Base-by-base conservation (phyloP, 2,797 vertebrate genomes). In the Halcyon leucocephala region DNA sequence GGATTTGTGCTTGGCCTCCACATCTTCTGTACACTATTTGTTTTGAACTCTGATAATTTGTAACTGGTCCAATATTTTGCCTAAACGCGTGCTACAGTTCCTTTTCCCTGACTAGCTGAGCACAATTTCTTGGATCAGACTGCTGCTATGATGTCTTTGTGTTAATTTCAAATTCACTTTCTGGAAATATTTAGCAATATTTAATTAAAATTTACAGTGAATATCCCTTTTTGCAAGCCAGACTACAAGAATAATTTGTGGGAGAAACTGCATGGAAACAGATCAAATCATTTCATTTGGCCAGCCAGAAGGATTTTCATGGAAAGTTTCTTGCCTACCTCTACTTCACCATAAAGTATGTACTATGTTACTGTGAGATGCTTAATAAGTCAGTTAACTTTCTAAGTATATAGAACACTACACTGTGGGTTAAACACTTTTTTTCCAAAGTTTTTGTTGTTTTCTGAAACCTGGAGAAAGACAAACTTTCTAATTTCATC, bases 151-250 rank as follows among this genome's bases (percentile, higher is more conserved):
- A 88, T 86, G 21, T 55, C 24, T 76, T 62, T 58, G 7, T 37
- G 31, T 60, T 69, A 84, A 89, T 95, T 92, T 95, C 21, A 37
- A 71, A 86, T 60, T 93, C 26, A 88, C 39, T 52, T 96, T 90
- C 73, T 85, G 74, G 69, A 88, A 94, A 86, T 81, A 92, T 84
- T 90, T 84, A 84, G 51, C 69, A 80, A 58, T 84, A 86, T 91
- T 80, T 78, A 85, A 91, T 82, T 81, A 71, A 92, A 57, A 81
- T 82, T 91, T 93, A 77, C 28, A 65, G 51, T 66, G 42, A 93
- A 42, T 60, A 80, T 70, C 29, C 24, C 29, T 74, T 86, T 81
- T 48, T 64, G 17, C 35, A 80, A 88, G n/a, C 41, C 66, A 90
- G 41, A 41, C 58, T 62, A 41, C 28, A 54, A 66, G 58, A 94